phyloP scores from a whole-genome alignment of 2,797 vertebrate genomes.

The Brachymystax lenok region DNA sequence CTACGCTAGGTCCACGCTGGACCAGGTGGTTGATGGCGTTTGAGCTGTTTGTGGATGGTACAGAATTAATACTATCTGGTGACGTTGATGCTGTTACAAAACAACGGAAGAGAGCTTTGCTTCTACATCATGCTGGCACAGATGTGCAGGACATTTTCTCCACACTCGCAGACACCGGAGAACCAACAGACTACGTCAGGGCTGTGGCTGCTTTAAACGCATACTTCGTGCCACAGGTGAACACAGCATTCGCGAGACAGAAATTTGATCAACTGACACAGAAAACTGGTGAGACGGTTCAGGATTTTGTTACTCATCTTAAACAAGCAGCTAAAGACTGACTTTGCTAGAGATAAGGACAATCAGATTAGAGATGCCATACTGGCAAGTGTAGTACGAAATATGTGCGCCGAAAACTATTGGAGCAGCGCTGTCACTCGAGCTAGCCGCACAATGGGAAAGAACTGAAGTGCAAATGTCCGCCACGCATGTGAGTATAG shows the following conservation, averaged over 20 bases:
- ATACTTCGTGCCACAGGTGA: neutral
- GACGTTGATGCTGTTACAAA: no score
- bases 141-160: constrained; percentile 6
- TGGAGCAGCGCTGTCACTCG: neutral
- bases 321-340: neutral
- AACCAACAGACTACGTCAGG: neutral
- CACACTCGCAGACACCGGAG: neutral
- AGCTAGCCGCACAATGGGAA: neutral
- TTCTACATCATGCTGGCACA: neutral
- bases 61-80: no score
- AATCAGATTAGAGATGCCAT: constrained; percentile 27
- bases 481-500: neutral
- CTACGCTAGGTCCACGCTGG: no score
- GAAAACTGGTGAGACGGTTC: constrained; percentile 20
- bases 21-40: no score
- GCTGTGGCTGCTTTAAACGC: neutral
- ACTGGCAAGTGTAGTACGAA: constrained; percentile 6
- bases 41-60: no score
- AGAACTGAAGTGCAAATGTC: neutral
- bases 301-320: constrained; percentile 26
- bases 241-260: neutral
- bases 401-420: constrained; percentile 6
- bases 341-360: neutral
- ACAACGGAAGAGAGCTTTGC: no score
- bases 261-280: neutral